These are phyloP conservation scores for Drymonia ruficornis DNA, from an alignment of 2,888 invertebrate genomes.

Conservation along the genomic window DNA sequence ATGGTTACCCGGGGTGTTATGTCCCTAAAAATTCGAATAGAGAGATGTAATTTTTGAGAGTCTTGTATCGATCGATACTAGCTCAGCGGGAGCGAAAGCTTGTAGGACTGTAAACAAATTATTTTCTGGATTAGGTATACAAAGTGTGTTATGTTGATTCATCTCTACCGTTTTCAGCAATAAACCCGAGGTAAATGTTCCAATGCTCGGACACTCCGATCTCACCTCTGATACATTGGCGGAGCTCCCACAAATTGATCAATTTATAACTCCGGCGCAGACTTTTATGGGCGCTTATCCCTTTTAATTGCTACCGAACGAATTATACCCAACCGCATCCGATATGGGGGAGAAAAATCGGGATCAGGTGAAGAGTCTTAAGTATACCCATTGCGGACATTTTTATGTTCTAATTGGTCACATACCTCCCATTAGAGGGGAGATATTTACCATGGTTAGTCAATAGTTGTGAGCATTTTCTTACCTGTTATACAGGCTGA, in stretches of 20 bases:
- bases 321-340: conserved; percentile 34
- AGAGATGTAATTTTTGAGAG: no score
- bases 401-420: no score
- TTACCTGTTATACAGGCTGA: no score
- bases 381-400: not conserved
- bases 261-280: conserved; percentile 68
- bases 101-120: no score
- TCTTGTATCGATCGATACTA: no score
- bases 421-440: no score
- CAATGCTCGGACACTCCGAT: not conserved
- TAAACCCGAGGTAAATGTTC: not conserved
- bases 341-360: not conserved
- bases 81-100: no score
- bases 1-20: no score
- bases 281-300: conserved; percentile 76
- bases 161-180: not conserved
- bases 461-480: no score
- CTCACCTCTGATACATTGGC: conserved; percentile 46
- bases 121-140: not conserved
- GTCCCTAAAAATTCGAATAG: no score
- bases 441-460: no score
- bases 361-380: not conserved
- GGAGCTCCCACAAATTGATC: conserved; percentile 64
- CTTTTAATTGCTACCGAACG: conserved; percentile 67
- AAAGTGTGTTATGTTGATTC: not conserved